These are phyloP conservation scores for Dicranocentrus wangi DNA, from an alignment of 2,888 invertebrate genomes.

Conservation along the genomic window DNA sequence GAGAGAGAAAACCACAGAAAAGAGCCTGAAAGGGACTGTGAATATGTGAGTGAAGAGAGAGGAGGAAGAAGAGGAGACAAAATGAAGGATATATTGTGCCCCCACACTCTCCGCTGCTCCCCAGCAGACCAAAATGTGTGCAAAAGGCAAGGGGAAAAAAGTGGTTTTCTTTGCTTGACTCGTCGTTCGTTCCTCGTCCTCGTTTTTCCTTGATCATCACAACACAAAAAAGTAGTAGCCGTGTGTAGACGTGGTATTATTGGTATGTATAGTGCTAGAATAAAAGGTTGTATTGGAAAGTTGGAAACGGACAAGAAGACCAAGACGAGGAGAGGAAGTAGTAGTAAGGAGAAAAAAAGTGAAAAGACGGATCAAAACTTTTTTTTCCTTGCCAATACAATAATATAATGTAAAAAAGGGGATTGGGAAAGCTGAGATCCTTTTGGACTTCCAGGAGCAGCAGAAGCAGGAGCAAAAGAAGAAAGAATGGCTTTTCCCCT, in stretches of 20 bases:
- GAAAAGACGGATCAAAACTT: conserved; percentile 59
- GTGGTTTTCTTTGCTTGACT: conserved; percentile 45
- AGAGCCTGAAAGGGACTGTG: conserved; percentile 53
- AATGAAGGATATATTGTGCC: conserved; percentile 20
- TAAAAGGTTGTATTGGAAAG: conserved; percentile 45
- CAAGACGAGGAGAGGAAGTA: conserved; percentile 12
- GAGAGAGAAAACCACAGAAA: conserved; percentile 49
- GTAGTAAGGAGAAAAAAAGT: conserved; percentile 5
- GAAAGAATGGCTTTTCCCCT: conserved; percentile 22
- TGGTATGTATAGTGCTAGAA: conserved; percentile 26
- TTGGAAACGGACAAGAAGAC: conserved; percentile 26
- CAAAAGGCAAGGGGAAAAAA: conserved; percentile 32
- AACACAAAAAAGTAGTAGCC: conserved; percentile 25
- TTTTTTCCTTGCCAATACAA: conserved; percentile 37
- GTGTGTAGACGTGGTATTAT: no score
- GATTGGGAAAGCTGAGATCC: conserved; percentile 51
- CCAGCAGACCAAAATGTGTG: conserved; percentile 24
- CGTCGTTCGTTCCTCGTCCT: conserved; percentile 44
- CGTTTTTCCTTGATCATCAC: conserved; percentile 29
- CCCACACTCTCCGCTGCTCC: conserved; percentile 13
- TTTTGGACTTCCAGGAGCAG: conserved; percentile 34
- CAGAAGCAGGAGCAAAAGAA: no score
- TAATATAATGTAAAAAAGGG: conserved; percentile 49
- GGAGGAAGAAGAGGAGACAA: conserved; percentile 42
- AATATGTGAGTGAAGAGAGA: no score